Percentiles rank a stretch among this genome's conserved stretches.
Conservation (phyloP, 1,140 invertebrate species). For the Drosophila sturtevanti region DNA sequence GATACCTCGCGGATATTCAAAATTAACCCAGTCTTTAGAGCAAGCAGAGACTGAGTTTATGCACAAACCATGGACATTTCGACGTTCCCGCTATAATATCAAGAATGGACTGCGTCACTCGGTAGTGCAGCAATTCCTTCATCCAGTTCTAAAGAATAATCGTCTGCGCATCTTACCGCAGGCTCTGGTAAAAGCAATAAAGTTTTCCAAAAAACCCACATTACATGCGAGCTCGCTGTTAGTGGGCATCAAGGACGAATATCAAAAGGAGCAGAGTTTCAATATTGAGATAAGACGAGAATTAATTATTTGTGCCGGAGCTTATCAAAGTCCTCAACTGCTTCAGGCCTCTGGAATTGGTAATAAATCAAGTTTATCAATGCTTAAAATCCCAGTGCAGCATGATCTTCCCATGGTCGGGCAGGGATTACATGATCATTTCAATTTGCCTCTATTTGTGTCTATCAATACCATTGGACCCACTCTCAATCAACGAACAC, state of each 20-base stretch:
- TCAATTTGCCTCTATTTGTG: slow-evolving; percentile 88
- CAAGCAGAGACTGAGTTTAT: slow-evolving; percentile 83
- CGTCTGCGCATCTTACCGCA: slow-evolving; percentile 89
- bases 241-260: slow-evolving; percentile 66
- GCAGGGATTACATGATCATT: slow-evolving; percentile 88
- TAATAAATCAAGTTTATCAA: slow-evolving; percentile 83
- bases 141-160: slow-evolving; percentile 84
- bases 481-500: slow-evolving; percentile 85
- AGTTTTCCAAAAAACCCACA: slow-evolving; percentile 53
- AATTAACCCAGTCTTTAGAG: slow-evolving; percentile 83
- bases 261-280: slow-evolving; percentile 67
- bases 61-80: slow-evolving; percentile 82
- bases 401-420: slow-evolving; percentile 85
- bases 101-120: slow-evolving; percentile 88
- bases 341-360: slow-evolving; percentile 89
- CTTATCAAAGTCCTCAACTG: slow-evolving; percentile 88
- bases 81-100: slow-evolving; percentile 85
- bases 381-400: slow-evolving; percentile 84
- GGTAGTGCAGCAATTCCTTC: slow-evolving; percentile 87
- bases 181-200: slow-evolving; percentile 84
- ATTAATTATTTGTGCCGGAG: slow-evolving; percentile 88
- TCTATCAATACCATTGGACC: slow-evolving; percentile 86
- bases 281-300: slow-evolving; percentile 86
- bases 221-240: slow-evolving; percentile 49
- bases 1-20: slow-evolving; percentile 62